Evolutionary conservation across 2,888 invertebrate species (phyloP), one percentile per base, ranked within the genome.

Genomic region (Ichneumon xanthorius): DNA sequence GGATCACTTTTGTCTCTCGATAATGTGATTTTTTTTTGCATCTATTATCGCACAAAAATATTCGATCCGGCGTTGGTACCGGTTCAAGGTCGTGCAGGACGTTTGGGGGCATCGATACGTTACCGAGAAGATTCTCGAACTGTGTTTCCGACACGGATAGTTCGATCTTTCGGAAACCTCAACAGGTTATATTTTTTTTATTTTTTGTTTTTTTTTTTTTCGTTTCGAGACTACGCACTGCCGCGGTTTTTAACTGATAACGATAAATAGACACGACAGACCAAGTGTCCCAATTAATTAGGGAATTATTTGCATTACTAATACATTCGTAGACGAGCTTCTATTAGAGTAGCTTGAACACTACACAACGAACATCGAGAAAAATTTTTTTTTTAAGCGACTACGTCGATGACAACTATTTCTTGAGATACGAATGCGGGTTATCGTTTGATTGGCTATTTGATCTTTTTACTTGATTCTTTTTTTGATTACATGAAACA

Each of bases 1-100:
- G 80, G 82, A 80, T 86, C 85, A 86, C 85, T 86, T 86, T 86
- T 86, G 85, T 80, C 85, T 82, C 82, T 86, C 85, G 72, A 77
- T 82, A 48, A 45, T 85, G 75, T 78, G 30, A 73, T 61, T 79
- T 75, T 81, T 45, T 68, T 40, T 71, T 37, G 40, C 48, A 53
- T 33, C 48, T 61, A 37, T 68, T 55, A 71, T 68, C 61, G 63
- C 78, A 63, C 48, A 75, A 81, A 84, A 81, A 82, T 81, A 85
- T 45, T 65, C 45, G 65, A 79, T 65, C 33, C 2, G 61, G 75
- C 48, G 53, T 40, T 67, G 26, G 7, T 16, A 30, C 9, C 14
- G 19, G 37, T 19, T 53, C 16, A 37, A 33, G 67, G 63, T 73
- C 73, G 61, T 73, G 48, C 22, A 37, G 48, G 22, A 71, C 22